A percentile compares a stretch with the other conserved stretches of the same genome.
These are phyloP conservation scores for Periophthalmodon schlosseri DNA, from an alignment of 2,113 vertebrate species.

Conservation along the genomic window DNA sequence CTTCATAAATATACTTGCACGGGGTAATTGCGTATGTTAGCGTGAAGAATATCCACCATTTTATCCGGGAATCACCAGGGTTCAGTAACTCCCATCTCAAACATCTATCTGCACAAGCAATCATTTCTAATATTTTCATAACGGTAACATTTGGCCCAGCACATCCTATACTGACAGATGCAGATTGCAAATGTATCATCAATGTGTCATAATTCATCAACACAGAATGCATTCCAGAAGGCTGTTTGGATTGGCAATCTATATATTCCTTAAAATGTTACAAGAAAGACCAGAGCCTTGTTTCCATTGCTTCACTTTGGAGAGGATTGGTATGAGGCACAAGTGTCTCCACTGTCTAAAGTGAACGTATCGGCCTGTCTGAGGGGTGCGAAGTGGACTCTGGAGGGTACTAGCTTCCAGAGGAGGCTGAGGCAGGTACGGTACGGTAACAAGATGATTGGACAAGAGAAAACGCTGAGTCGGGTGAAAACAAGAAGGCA, in stretches of 20 bases:
- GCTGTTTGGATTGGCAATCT: not conserved
- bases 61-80: constrained; percentile 15
- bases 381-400: too few relatives aligned
- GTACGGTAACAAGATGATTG: too few relatives aligned
- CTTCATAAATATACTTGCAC: constrained; percentile 26
- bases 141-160: not conserved
- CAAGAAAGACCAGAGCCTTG: not conserved
- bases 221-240: not conserved
- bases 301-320: not conserved
- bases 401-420: too few relatives aligned
- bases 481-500: too few relatives aligned
- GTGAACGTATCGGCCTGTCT: too few relatives aligned
- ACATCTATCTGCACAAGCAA: constrained; percentile 32
- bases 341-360: too few relatives aligned
- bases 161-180: not conserved
- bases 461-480: too few relatives aligned
- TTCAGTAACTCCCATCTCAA: constrained; percentile 17
- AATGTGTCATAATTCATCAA: not conserved
- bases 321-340: too few relatives aligned
- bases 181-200: not conserved
- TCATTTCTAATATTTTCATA: constrained; percentile 14
- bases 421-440: too few relatives aligned
- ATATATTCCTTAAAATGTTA: not conserved
- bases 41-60: constrained; percentile 47
- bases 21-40: constrained; percentile 30